Evolutionary conservation across 2,888 invertebrate species (phyloP), one percentile per base, ranked within the genome.

Genomic region (Brachyptera putata): DNA sequence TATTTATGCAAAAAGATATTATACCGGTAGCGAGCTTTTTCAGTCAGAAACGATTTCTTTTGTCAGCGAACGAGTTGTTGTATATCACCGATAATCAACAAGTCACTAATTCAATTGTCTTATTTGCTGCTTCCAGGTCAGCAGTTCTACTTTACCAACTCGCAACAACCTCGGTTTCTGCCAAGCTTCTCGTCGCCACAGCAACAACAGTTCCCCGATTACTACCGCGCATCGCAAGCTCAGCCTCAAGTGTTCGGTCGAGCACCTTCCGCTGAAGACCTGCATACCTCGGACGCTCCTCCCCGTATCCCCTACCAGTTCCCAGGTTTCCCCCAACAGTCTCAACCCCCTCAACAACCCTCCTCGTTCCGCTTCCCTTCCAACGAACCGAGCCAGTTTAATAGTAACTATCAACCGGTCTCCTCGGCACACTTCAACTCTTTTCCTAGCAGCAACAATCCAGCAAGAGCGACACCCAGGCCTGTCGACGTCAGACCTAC

Each of bases 321-420:
- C 59, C 68, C 63, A 26, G 41, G 55, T 36, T 58, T 64, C 57
- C 78, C 79, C 69, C 78, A 79, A 64, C 77, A 79, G 57, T 74
- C 77, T 63, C 78, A 79, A 18, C 78, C 79, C 69, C 78, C 79
- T 68, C 68, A 78, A 66, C 76, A 78, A 14, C 76, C 77, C 21
- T 76, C 77, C 55, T 76, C 80, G 66, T 79, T 76, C 68, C 70
- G 77, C 66, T 78, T 78, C 68, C 77, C 79, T 70, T 77, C 78
- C 55, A 77, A 79, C 67, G 75, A 76, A 66, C 70, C 70, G 50
- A 67, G 74, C 56, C 66, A 74, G 53, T 77, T 74, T 65, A 71
- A 75, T 57, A 76, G 75, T 68, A 75, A 76, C 66, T 76, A 75
- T 43, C 34, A 61, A 53, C 48, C 58, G 22, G 43, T 53, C 43